These are phyloP conservation scores for Leptinotarsa tumamoca DNA, from an alignment of 2,888 invertebrate species.

Conservation along the genomic window DNA sequence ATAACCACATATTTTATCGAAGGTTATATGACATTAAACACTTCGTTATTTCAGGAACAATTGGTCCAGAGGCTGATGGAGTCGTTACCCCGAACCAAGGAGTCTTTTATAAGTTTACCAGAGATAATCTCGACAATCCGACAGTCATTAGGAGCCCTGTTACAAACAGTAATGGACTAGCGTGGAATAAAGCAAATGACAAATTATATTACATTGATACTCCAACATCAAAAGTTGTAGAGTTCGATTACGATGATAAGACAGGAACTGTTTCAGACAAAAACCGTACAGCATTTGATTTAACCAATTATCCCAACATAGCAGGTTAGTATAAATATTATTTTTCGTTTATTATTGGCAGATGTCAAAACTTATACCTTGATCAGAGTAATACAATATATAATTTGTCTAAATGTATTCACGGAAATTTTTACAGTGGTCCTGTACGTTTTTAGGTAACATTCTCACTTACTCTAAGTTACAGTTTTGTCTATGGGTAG, in stretches of 20 bases:
- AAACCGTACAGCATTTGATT: slow-evolving; percentile 46
- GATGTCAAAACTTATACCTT: not conserved
- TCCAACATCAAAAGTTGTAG: slow-evolving; percentile 74
- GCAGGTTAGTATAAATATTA: slow-evolving; percentile 28
- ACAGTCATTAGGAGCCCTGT: slow-evolving; percentile 65
- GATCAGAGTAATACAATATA: not conserved
- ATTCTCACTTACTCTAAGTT: too few relatives aligned
- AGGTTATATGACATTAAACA: too few relatives aligned
- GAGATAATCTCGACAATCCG: slow-evolving; percentile 58
- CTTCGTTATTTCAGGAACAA: slow-evolving; percentile 69
- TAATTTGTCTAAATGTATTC: not conserved
- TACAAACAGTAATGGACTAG: slow-evolving; percentile 82
- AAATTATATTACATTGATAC: slow-evolving; percentile 86
- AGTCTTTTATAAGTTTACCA: slow-evolving; percentile 71
- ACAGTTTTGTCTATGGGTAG: too few relatives aligned
- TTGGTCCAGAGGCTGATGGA: slow-evolving; percentile 70
- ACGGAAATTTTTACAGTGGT: too few relatives aligned
- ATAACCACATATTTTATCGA: too few relatives aligned
- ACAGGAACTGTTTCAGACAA: slow-evolving; percentile 67
- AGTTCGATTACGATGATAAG: slow-evolving; percentile 76
- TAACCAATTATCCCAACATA: slow-evolving; percentile 40
- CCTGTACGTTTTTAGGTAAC: too few relatives aligned
- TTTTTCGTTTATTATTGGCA: not conserved
- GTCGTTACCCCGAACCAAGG: slow-evolving; percentile 68
- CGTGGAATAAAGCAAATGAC: slow-evolving; percentile 78